Conservation (phyloP, 30 jellyfish, hydroid and myxozoan species). For the Cassiopea xamachana region DNA sequence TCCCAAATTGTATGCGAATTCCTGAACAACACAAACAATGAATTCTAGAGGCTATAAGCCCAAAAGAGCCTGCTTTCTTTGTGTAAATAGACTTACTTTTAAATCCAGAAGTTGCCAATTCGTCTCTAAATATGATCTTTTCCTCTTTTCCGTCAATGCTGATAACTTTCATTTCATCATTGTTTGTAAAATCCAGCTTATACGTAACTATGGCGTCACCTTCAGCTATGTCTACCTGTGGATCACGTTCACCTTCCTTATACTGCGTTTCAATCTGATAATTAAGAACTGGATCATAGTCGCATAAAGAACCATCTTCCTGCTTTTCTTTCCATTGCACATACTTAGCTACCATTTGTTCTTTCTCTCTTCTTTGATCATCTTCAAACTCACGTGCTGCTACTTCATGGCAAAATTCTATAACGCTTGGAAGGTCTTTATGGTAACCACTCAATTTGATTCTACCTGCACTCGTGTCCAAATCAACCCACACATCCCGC, state of each 20-base stretch:
- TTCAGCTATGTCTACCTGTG: conserved; percentile 1
- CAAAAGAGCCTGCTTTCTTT: no score
- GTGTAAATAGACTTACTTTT: not conserved
- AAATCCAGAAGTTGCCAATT: not conserved
- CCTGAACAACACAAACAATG: no score
- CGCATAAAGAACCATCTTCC: not conserved
- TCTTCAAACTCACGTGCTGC: not conserved
- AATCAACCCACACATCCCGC: conserved; percentile 23
- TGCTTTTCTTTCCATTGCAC: conserved; percentile 52
- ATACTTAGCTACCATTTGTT: conserved; percentile 4
- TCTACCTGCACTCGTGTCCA: conserved; percentile 20
- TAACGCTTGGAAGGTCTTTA: not conserved
- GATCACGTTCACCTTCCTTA: not conserved
- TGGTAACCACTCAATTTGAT: conserved; percentile 17
- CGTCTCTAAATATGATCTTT: conserved; percentile 18
- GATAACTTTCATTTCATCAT: not conserved
- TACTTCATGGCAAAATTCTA: not conserved
- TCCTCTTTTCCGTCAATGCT: conserved; percentile 1
- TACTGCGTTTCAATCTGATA: conserved; percentile 9
- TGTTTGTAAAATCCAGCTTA: not conserved
- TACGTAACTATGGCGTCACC: not conserved
- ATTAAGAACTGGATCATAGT: conserved; percentile 29
- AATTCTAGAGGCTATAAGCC: no score
- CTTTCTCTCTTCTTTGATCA: not conserved
- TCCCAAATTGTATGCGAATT: no score